Percentiles rank a stretch among this genome's conserved stretches.
These are phyloP conservation scores for Columba livia DNA, from an alignment of 2,113 vertebrate genomes.

Conservation along the genomic window DNA sequence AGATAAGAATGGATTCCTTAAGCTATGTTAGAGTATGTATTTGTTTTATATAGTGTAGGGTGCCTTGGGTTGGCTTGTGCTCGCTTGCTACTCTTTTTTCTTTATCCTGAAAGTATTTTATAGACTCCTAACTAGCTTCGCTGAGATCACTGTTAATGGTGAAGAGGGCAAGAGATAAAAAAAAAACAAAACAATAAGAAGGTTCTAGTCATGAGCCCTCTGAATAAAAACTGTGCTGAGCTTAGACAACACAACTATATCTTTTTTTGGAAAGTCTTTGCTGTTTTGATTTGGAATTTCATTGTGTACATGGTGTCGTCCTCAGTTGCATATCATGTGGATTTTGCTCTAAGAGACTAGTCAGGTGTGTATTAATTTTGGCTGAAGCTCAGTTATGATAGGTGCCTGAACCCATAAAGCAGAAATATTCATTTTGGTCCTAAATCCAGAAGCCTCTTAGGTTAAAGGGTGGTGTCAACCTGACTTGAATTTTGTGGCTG, in stretches of 20 bases:
- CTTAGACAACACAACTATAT: background rate
- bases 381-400: background rate
- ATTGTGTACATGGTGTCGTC: background rate
- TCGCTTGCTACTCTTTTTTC: background rate
- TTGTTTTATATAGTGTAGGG: background rate
- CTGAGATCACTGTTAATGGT: background rate
- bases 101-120: fast-evolving
- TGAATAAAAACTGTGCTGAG: background rate
- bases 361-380: background rate
- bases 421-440: background rate
- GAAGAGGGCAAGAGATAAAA: background rate
- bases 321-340: background rate
- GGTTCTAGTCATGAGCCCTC: background rate
- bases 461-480: background rate
- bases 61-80: background rate
- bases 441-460: background rate
- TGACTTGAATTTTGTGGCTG: constrained; percentile 12
- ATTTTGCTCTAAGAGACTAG: background rate
- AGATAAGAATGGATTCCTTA: background rate
- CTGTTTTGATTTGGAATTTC: background rate
- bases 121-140: background rate
- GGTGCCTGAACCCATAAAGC: background rate
- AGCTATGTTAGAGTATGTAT: background rate
- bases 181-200: background rate
- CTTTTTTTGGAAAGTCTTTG: background rate